Base-by-base conservation (phyloP, 2,113 vertebrate genomes). In the Bubo blakistoni region DNA sequence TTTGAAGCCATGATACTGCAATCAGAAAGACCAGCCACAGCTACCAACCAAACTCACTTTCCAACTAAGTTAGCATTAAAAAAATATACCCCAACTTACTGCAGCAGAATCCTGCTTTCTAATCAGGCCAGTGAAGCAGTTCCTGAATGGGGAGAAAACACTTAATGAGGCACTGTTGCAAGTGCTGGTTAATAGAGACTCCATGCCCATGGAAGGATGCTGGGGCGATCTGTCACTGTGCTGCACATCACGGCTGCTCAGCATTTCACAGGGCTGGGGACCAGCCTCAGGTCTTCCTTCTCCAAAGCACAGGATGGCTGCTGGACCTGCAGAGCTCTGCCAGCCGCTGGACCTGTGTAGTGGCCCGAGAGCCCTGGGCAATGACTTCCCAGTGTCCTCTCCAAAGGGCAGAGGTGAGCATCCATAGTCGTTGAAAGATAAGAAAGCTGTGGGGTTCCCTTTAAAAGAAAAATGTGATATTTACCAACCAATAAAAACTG, bases 1-100 rank as follows among this genome's bases (percentile, higher is more conserved):
- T 86, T 65, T 71, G 88, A 97, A 97, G 90, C 96, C 95, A 96
- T 95, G 88, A 76, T 36, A 36, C 81, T 66, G n/a, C 63, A n/a
- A 66, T 80, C 36, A 66, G 92, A 92, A 84, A 91, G 85, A 51
- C 72, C 81, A 84, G 66, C 86, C 91, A 73, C 80, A 96, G 90
- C 90, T 88, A 77, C 63, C 87, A 81, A 90, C 91, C 84, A 93
- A 96, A 92, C 84, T 85, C 0, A 0, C 70, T 90, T 82, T 86
- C 84, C 81, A 82, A 34, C 26, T 58, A 91, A 73, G 80, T 69
- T 24, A 85, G 62, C 81, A 44, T 58, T 57, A 12, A 66, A 76
- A 81, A 79, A 17, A 17, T 3, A 29, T 21, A 69, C 54, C 85
- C 77, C 63, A 27, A 22, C 8, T 65, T 88, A 84, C 83, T 29